Conservation (phyloP, 2,113 vertebrate genomes). For the Hypomesus transpacificus region DNA sequence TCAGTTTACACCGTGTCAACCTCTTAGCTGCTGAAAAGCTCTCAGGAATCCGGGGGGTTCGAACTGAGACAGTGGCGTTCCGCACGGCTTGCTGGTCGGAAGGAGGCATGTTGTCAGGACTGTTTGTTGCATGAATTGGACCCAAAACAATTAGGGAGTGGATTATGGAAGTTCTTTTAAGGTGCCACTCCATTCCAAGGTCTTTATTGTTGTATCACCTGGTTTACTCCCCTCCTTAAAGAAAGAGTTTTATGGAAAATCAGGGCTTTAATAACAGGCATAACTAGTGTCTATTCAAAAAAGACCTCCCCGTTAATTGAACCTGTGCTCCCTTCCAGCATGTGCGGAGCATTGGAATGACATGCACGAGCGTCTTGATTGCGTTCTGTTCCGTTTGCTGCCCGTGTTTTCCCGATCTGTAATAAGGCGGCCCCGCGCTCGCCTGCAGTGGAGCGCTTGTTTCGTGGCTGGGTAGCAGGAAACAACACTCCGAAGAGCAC, state of each 20-base stretch:
- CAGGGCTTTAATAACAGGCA: slow-evolving; percentile 50
- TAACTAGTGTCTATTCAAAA: slow-evolving; percentile 56
- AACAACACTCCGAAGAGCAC: slow-evolving; percentile 73
- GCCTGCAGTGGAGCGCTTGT: slow-evolving; percentile 59
- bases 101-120: too few relatives aligned
- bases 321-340: slow-evolving; percentile 57
- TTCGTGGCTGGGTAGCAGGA: slow-evolving; percentile 70
- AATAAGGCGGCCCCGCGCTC: slow-evolving; percentile 46
- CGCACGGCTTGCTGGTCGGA: background rate
- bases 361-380: slow-evolving; percentile 68
- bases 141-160: background rate
- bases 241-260: slow-evolving; percentile 49
- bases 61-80: background rate
- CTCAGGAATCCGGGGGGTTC: slow-evolving; percentile 4
- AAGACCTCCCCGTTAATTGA: slow-evolving; percentile 56
- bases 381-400: slow-evolving; percentile 62
- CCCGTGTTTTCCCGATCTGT: slow-evolving; percentile 53
- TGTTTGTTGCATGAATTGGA: too few relatives aligned
- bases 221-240: slow-evolving; percentile 34
- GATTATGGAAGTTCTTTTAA: background rate
- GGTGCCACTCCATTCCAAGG: slow-evolving; percentile 11
- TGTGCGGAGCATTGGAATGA: slow-evolving; percentile 51
- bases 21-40: slow-evolving; percentile 34
- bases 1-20: slow-evolving; percentile 47
- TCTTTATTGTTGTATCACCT: slow-evolving; percentile 38